phyloP scores from a whole-genome alignment of 2,888 invertebrate species.

The Yponomeuta sedellus region DNA sequence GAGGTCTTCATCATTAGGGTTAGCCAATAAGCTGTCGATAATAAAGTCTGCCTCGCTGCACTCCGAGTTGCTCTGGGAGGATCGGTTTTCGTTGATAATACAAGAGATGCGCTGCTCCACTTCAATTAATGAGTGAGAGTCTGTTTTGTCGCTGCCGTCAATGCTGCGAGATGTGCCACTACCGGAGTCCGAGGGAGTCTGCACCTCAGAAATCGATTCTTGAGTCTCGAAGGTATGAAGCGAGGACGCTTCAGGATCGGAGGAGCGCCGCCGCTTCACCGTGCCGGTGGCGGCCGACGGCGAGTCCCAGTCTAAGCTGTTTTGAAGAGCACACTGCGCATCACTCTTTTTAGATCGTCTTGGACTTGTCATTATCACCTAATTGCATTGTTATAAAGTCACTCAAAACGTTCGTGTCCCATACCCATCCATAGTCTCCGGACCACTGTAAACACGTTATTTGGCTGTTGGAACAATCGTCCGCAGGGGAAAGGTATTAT shows the following conservation, averaged over 20 bases:
- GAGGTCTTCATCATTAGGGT: conserved; percentile 40
- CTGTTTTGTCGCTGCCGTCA: conserved; percentile 53
- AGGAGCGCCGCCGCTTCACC: conserved; percentile 80
- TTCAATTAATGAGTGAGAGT: conserved; percentile 51
- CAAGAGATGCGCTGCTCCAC: conserved; percentile 69
- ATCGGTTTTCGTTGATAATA: conserved; percentile 67
- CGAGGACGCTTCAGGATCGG: conserved; percentile 61
- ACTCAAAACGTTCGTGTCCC: conserved; percentile 14
- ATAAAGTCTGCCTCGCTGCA: conserved; percentile 63
- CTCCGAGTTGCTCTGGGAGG: conserved; percentile 68
- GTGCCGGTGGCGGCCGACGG: conserved; percentile 83
- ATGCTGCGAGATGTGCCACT: conserved; percentile 60
- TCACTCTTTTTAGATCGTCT: conserved; percentile 65
- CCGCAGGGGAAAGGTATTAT: conserved; percentile 18
- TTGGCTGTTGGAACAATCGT: conserved; percentile 22
- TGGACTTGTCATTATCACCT: conserved; percentile 69
- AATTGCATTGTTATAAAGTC: conserved; percentile 46
- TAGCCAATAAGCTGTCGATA: conserved; percentile 55
- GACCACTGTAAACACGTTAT: conserved; percentile 7
- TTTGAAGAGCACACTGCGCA: conserved; percentile 54
- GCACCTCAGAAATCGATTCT: conserved; percentile 54
- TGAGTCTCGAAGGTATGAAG: conserved; percentile 32
- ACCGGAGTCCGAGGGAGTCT: conserved; percentile 63
- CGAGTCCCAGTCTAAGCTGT: conserved; percentile 81
- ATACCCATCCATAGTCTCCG: conserved; percentile 5